A percentile compares a stretch with the other conserved stretches of the same genome.
Conservation (phyloP, 2,113 vertebrate species). For the Leucosticte australis region DNA sequence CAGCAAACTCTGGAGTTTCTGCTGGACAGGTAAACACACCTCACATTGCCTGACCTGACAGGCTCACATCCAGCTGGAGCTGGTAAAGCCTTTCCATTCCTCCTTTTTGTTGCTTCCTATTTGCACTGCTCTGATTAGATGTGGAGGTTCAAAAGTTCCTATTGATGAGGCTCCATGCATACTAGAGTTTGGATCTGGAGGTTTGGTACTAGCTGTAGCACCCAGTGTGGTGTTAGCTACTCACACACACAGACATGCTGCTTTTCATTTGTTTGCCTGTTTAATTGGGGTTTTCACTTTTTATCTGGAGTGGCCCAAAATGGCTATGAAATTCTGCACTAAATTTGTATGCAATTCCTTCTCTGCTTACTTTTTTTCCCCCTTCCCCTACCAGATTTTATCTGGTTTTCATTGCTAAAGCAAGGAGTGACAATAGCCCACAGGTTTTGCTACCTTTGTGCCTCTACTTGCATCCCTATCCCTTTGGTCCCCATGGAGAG, state of each 20-base stretch:
- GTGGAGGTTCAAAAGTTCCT: neutral
- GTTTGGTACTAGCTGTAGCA: neutral
- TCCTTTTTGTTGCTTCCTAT: neutral
- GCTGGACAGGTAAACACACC: neutral
- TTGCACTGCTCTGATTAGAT: neutral
- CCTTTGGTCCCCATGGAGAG: neutral
- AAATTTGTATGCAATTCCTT: neutral
- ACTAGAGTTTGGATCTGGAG: neutral
- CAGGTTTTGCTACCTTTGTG: constrained; percentile 16
- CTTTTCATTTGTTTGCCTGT: neutral
- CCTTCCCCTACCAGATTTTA: neutral
- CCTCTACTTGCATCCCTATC: neutral
- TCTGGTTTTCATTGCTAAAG: neutral
- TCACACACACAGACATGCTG: neutral
- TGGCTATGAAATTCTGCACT: neutral
- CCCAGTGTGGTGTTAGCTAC: neutral
- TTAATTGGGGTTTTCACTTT: neutral
- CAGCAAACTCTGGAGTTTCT: neutral
- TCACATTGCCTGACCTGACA: neutral
- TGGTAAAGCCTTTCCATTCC: neutral
- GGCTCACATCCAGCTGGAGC: neutral
- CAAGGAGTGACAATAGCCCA: neutral
- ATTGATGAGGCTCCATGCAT: neutral
- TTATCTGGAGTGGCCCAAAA: neutral
- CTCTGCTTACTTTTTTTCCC: neutral